Conservation (phyloP, 2,797 vertebrate species). For the Sarcophilus harrisii region DNA sequence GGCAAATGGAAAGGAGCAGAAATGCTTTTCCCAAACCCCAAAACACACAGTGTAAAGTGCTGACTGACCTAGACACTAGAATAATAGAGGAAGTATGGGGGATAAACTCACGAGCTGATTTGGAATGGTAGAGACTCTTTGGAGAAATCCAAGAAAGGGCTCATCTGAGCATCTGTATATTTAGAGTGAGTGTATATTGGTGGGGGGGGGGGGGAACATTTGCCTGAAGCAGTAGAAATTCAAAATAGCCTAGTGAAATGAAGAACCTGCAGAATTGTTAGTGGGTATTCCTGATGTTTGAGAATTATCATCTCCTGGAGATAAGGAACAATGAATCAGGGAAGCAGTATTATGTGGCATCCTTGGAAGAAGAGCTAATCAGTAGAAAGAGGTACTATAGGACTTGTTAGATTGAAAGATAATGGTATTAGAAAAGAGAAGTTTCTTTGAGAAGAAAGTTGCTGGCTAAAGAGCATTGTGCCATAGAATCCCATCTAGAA, state of each 20-base stretch:
- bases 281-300: neutral
- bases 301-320: neutral
- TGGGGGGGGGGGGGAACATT: neutral
- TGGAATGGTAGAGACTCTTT: neutral
- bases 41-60: neutral
- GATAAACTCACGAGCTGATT: neutral
- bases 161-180: neutral
- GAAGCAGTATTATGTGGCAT: neutral
- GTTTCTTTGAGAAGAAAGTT: neutral
- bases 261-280: neutral
- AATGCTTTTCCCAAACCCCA: neutral
- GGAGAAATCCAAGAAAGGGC: neutral
- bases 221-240: neutral
- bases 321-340: neutral
- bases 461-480: neutral
- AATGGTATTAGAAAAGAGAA: neutral
- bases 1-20: neutral
- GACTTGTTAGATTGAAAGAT: neutral
- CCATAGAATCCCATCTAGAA: neutral
- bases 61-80: neutral
- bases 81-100: neutral
- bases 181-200: neutral
- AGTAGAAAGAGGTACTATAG: neutral
- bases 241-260: neutral
- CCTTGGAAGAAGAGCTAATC: neutral